phyloP scores from a whole-genome alignment of 2,113 vertebrate species.

The Stegostoma tigrinum region DNA sequence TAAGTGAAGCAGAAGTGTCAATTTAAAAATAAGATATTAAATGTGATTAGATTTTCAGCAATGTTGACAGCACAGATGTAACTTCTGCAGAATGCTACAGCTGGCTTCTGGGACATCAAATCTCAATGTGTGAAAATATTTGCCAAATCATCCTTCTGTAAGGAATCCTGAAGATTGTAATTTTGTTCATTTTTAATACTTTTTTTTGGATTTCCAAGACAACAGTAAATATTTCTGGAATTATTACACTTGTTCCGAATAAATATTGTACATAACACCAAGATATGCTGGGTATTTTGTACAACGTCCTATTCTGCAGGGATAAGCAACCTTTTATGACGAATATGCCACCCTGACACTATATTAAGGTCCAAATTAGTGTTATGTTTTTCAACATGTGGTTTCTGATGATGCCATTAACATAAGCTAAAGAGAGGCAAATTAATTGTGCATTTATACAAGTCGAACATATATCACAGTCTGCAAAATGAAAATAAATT shows the following conservation, averaged over 20 bases:
- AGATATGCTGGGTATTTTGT: constrained; percentile 41
- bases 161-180: not conserved
- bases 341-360: not conserved
- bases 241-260: constrained; percentile 43
- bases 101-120: not conserved
- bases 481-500: not conserved
- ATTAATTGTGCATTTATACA: not conserved
- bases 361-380: not conserved
- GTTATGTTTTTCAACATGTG: not conserved
- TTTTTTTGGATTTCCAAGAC: constrained; percentile 9
- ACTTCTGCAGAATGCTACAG: not conserved
- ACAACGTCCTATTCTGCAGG: not conserved
- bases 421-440: not conserved
- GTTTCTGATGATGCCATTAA: not conserved
- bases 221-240: constrained; percentile 40
- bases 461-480: not conserved
- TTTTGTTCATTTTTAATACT: not conserved
- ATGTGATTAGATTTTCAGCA: not conserved
- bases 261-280: constrained; percentile 47
- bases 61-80: not conserved
- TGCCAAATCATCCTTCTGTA: not conserved
- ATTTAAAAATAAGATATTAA: not conserved
- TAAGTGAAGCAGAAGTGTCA: not conserved
- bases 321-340: not conserved
- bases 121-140: not conserved